Conservation (phyloP, 2,888 invertebrate genomes). For the Acronicta leporina region DNA sequence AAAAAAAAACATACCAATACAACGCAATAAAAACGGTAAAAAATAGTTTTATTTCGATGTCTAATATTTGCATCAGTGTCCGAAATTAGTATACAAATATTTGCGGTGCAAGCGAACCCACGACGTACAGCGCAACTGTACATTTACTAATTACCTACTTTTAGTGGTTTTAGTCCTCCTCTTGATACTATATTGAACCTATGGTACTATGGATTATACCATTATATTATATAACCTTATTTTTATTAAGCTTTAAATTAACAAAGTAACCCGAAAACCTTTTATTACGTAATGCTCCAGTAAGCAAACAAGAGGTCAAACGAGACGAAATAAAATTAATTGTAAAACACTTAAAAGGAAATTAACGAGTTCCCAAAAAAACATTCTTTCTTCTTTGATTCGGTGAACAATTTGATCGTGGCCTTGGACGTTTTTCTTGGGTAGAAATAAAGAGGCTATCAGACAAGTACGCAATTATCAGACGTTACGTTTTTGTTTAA, state of each 20-base stretch:
- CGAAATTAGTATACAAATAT: too few relatives aligned
- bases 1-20: too few relatives aligned
- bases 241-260: constrained; percentile 13
- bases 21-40: too few relatives aligned
- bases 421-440: constrained; percentile 46
- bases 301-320: constrained; percentile 50
- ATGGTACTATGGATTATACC: too few relatives aligned
- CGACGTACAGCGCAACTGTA: too few relatives aligned
- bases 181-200: too few relatives aligned
- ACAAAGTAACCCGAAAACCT: constrained; percentile 14
- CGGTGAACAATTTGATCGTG: constrained; percentile 53
- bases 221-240: too few relatives aligned
- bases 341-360: constrained; percentile 56
- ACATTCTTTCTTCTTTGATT: constrained; percentile 55
- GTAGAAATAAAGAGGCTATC: constrained; percentile 61
- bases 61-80: too few relatives aligned
- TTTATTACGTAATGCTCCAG: constrained; percentile 28
- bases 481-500: not conserved
- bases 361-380: constrained; percentile 56
- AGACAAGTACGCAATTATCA: not conserved
- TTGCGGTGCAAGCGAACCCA: too few relatives aligned
- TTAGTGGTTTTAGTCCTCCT: too few relatives aligned
- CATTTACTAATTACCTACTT: too few relatives aligned
- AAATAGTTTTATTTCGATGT: too few relatives aligned
- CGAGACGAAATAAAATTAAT: constrained; percentile 57